A percentile compares a stretch with the other conserved stretches of the same genome.
Evolutionary conservation across 1,140 invertebrate species (phyloP).

Genomic region (Eubasilissa regina): DNA sequence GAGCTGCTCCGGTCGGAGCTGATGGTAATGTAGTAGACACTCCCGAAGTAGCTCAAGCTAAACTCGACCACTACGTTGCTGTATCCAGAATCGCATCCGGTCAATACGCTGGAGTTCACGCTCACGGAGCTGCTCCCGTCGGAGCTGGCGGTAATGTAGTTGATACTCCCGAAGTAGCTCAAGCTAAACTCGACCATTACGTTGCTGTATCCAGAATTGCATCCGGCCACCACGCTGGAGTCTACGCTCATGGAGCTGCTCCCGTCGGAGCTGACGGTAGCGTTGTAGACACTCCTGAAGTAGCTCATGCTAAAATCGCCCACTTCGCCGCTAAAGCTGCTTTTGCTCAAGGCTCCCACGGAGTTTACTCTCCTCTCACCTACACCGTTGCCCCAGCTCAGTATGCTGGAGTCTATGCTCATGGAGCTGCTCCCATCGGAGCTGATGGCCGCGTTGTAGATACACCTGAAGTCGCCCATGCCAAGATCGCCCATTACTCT

Average conservation of each 20-base stretch:
- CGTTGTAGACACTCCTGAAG: constrained; percentile 66
- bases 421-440: constrained; percentile 61
- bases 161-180: constrained; percentile 63
- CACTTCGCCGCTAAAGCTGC: constrained; percentile 62
- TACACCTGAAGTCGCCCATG: constrained; percentile 68
- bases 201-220: constrained; percentile 42
- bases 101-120: not conserved
- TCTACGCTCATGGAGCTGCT: constrained; percentile 57
- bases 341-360: constrained; percentile 55
- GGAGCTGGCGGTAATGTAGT: constrained; percentile 63
- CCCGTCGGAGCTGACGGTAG: constrained; percentile 62
- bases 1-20: constrained; percentile 46
- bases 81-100: constrained; percentile 63
- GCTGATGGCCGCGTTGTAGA: constrained; percentile 65
- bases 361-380: too few species aligned
- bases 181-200: constrained; percentile 68
- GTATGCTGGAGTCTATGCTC: constrained; percentile 61
- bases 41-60: constrained; percentile 68
- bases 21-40: constrained; percentile 62
- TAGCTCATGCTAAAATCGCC: constrained; percentile 69
- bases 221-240: not conserved
- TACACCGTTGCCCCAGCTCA: constrained; percentile 52
- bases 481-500: constrained; percentile 68
- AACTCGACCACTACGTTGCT: constrained; percentile 69
- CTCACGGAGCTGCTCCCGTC: not conserved